phyloP scores from a whole-genome alignment of 2,113 vertebrate species.

The Tragelaphus strepsiceros region DNA sequence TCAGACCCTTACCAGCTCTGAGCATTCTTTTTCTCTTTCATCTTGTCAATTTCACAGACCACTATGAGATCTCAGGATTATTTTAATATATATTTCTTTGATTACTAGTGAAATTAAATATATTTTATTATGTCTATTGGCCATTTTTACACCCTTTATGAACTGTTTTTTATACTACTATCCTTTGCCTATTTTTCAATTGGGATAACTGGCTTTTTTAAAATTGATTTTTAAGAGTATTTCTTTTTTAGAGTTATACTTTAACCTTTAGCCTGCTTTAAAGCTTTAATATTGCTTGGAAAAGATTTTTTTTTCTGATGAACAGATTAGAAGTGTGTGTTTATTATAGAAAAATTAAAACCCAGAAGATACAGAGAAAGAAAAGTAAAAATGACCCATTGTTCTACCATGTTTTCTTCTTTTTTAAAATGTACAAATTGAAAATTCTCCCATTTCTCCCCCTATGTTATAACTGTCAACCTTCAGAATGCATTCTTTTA shows the following conservation, averaged over 20 bases:
- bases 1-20: neutral
- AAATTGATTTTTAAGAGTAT: neutral
- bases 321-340: neutral
- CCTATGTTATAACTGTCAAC: neutral
- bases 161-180: neutral
- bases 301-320: neutral
- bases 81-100: slow-evolving; percentile 26
- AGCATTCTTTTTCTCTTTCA: neutral
- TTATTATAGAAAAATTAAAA: neutral
- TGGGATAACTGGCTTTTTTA: neutral
- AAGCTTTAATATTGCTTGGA: neutral
- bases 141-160: slow-evolving; percentile 22
- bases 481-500: neutral
- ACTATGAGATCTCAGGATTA: slow-evolving; percentile 15
- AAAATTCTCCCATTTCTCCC: neutral
- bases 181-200: neutral
- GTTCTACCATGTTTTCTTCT: neutral
- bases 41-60: neutral
- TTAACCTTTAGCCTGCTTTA: neutral
- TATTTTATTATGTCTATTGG: neutral
- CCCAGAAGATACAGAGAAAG: neutral
- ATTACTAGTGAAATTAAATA: slow-evolving; percentile 8
- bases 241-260: neutral
- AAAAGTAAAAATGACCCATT: neutral
- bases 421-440: neutral